A percentile compares a stretch with the other conserved stretches of the same genome.
Evolutionary conservation across 2,888 invertebrate genomes (phyloP).

Genomic region (Zaprionus bogoriensis): DNA sequence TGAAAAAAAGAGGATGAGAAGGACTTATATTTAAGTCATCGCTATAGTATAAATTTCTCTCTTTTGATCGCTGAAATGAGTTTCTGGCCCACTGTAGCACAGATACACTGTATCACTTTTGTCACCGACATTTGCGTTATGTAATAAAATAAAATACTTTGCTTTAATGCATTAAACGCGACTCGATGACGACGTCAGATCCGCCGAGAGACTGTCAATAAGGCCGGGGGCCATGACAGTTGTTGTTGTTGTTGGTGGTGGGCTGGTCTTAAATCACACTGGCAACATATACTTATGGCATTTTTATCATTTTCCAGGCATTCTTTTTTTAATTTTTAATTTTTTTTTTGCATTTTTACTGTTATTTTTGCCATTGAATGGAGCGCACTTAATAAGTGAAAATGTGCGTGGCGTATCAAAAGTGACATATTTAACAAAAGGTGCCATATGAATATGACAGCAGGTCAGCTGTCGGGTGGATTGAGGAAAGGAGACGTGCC

Average conservation of each 20-base stretch:
- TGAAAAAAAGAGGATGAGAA: no score
- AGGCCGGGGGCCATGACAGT: background rate
- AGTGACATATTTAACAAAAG: constrained; percentile 71
- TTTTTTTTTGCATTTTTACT: background rate
- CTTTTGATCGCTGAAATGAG: background rate
- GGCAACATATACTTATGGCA: constrained; percentile 1
- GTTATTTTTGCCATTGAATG: constrained; percentile 46
- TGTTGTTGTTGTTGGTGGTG: constrained; percentile 22
- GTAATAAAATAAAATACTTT: constrained; percentile 51
- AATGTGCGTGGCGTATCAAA: constrained; percentile 67
- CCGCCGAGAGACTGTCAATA: constrained; percentile 17
- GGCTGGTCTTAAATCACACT: constrained; percentile 65
- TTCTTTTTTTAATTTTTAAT: background rate
- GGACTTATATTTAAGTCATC: no score
- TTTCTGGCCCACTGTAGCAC: constrained; percentile 23
- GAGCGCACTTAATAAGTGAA: constrained; percentile 69
- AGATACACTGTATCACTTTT: constrained; percentile 3
- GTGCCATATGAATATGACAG: constrained; percentile 61
- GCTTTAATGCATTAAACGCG: constrained; percentile 43
- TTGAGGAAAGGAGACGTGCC: background rate
- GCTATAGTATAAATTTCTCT: no score
- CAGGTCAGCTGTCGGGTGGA: constrained; percentile 4
- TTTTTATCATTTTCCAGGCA: constrained; percentile 5
- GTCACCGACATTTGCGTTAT: constrained; percentile 40
- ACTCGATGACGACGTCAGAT: constrained; percentile 22